These are phyloP conservation scores for mouse (Mus musculus) DNA, from an alignment of 2,113 vertebrate genomes.

Conservation along the genomic window GRCm39 chr17:52720001-52720500, in stretches of 20 bases:
- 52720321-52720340: background rate
- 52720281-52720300: background rate
- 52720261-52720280: background rate
- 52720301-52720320: background rate
- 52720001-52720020: background rate
- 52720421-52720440: background rate
- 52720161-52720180: background rate
- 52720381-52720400: background rate
- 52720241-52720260: too few species aligned
- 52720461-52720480: background rate
- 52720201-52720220: background rate
- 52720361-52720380: background rate
- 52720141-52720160: background rate
- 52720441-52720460: background rate
- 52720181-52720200: too few species aligned
- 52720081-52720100: background rate
- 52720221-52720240: background rate
- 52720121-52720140: background rate
- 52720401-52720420: background rate
- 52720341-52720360: background rate
- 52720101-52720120: background rate
- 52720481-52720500: background rate
- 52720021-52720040: background rate
- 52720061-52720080: background rate
- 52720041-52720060: background rate